Percentiles rank a stretch among this genome's conserved stretches.
phyloP scores from a whole-genome alignment of 2,797 vertebrate species.

The Eulemur coronatus region DNA sequence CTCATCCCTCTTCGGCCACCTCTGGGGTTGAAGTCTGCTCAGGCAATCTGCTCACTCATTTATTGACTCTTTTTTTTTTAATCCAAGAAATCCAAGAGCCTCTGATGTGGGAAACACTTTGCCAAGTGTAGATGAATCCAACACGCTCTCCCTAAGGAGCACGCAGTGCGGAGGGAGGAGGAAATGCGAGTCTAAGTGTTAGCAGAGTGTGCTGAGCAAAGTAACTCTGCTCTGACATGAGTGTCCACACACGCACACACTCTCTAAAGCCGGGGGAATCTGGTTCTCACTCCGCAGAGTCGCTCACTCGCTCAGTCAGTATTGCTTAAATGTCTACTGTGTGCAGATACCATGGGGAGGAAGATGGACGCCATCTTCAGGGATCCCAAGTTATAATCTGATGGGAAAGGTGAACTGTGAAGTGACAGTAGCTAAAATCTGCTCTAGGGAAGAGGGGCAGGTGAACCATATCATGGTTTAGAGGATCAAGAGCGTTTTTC shows the following conservation, averaged over 20 bases:
- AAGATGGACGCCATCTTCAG: fast-evolving
- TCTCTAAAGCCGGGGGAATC: not conserved
- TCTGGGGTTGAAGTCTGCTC: not conserved
- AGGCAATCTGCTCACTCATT: not conserved
- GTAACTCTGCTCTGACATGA: not conserved
- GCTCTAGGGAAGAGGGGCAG: not conserved
- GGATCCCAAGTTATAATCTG: too few relatives aligned
- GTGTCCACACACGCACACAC: fast-evolving
- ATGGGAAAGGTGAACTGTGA: not conserved
- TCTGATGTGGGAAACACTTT: not conserved
- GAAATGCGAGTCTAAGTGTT: fast-evolving
- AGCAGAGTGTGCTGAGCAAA: not conserved
- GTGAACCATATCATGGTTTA: not conserved
- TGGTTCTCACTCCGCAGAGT: not conserved
- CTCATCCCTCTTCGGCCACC: not conserved
- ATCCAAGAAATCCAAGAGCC: not conserved
- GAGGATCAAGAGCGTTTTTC: not conserved
- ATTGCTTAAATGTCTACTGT: not conserved
- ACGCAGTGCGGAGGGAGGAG: fast-evolving
- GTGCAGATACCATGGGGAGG: not conserved
- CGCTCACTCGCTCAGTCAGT: not conserved
- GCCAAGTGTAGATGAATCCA: not conserved
- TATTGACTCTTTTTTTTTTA: not conserved
- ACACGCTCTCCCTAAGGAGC: not conserved
- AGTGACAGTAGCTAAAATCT: too few relatives aligned